phyloP scores from a whole-genome alignment of 2,113 vertebrate species.

The Caretta caretta region DNA sequence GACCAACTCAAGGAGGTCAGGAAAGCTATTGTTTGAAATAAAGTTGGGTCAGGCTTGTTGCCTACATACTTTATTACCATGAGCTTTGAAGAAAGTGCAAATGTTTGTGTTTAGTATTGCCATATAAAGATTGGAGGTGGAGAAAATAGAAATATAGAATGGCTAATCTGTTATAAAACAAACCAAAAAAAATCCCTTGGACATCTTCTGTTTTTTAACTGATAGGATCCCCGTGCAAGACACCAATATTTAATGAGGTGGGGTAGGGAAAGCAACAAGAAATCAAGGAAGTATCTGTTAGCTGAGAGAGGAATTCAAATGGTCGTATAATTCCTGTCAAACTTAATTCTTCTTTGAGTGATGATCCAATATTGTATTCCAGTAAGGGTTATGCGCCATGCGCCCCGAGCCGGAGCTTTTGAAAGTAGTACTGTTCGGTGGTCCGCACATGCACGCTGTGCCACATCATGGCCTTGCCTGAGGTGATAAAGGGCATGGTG shows the following conservation, averaged over 20 bases:
- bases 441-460: too few species aligned
- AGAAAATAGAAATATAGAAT: background rate
- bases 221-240: background rate
- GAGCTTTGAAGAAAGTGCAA: background rate
- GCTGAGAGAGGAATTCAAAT: background rate
- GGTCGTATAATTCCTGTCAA: background rate
- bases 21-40: conserved; percentile 6
- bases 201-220: background rate
- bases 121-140: background rate
- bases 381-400: too few species aligned
- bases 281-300: background rate
- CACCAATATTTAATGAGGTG: background rate
- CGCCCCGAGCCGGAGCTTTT: too few species aligned
- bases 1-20: conserved; percentile 98
- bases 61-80: background rate
- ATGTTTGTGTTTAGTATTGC: background rate
- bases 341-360: background rate
- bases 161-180: background rate
- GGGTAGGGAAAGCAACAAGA: background rate
- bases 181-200: background rate
- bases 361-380: too few species aligned
- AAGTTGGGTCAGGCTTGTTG: background rate
- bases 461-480: too few species aligned
- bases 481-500: too few species aligned
- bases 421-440: too few species aligned